These are phyloP conservation scores for Siniperca knerii DNA, from an alignment of 2,113 vertebrate species.

Conservation along the genomic window DNA sequence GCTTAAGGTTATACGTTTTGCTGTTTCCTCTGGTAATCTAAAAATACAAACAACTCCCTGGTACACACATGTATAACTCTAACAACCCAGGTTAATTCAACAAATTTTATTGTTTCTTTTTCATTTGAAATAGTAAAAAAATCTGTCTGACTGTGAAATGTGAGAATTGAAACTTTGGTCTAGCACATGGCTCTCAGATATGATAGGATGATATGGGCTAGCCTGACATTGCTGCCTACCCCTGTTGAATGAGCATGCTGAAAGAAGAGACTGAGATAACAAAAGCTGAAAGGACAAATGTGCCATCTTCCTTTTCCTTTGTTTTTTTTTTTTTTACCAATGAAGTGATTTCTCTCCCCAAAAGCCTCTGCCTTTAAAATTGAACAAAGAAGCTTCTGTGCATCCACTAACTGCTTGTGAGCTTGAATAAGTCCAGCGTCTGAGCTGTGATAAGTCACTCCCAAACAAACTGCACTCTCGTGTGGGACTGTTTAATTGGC, in stretches of 20 bases:
- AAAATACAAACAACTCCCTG: conserved; percentile 10
- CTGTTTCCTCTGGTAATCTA: conserved; percentile 32
- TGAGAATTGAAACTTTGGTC: conserved; percentile 11
- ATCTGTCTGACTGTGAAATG: conserved; percentile 24
- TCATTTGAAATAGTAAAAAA: conserved; percentile 11
- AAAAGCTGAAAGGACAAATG: conserved; percentile 53
- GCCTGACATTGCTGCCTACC: conserved; percentile 34
- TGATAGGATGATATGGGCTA: conserved; percentile 44
- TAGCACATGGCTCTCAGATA: conserved; percentile 25
- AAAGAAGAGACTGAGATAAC: conserved; percentile 37
- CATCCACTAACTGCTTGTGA: conserved; percentile 43
- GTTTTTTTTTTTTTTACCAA: not conserved
- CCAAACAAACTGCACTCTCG: conserved; percentile 42
- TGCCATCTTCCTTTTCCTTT: conserved; percentile 42
- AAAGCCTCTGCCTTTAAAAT: conserved; percentile 47
- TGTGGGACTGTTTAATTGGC: conserved; percentile 53
- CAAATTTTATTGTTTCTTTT: conserved; percentile 18
- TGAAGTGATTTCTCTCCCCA: conserved; percentile 23
- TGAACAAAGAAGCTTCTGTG: conserved; percentile 41
- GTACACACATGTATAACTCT: not conserved
- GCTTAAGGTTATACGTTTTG: not conserved
- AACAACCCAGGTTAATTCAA: conserved; percentile 15
- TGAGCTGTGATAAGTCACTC: conserved; percentile 50
- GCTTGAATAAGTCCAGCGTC: conserved; percentile 40
- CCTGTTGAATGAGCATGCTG: conserved; percentile 36